Evolutionary conservation across 2,888 invertebrate genomes (phyloP).

Genomic region (Agrochola litura): DNA sequence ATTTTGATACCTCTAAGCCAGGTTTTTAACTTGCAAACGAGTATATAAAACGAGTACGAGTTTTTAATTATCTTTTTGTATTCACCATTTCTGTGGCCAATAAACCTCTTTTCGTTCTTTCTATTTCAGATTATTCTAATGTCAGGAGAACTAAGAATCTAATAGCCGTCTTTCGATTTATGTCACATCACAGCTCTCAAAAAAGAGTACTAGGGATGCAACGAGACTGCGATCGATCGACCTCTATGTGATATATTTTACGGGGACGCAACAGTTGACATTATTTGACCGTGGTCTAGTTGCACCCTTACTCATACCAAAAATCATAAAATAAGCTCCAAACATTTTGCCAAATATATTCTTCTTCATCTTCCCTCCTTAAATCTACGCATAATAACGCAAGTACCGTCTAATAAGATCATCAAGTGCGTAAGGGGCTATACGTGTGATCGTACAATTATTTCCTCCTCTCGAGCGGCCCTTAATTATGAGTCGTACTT

Average conservation of each 20-base stretch:
- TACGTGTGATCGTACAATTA: slow-evolving; percentile 49
- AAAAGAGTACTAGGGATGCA: neutral
- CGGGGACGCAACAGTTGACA: neutral
- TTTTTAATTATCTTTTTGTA: neutral
- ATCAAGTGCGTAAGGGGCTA: slow-evolving; percentile 12
- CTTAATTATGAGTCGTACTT: slow-evolving; percentile 44
- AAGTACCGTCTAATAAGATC: slow-evolving; percentile 28
- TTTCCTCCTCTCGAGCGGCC: slow-evolving; percentile 31
- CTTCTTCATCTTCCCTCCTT: too few species aligned
- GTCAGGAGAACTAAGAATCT: neutral
- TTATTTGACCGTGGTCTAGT: neutral
- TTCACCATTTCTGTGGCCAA: neutral
- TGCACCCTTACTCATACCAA: neutral
- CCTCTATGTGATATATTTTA: neutral
- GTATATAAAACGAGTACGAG: neutral
- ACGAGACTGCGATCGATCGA: neutral
- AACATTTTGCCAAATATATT: neutral
- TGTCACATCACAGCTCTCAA: neutral
- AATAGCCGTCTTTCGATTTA: neutral
- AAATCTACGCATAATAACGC: slow-evolving; percentile 15
- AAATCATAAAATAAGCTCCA: neutral
- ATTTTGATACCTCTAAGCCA: neutral
- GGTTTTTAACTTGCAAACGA: neutral
- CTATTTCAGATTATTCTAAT: neutral
- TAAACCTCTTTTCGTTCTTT: neutral